Conservation (phyloP, 2,113 vertebrate species). For the Trachemys scripta region DNA sequence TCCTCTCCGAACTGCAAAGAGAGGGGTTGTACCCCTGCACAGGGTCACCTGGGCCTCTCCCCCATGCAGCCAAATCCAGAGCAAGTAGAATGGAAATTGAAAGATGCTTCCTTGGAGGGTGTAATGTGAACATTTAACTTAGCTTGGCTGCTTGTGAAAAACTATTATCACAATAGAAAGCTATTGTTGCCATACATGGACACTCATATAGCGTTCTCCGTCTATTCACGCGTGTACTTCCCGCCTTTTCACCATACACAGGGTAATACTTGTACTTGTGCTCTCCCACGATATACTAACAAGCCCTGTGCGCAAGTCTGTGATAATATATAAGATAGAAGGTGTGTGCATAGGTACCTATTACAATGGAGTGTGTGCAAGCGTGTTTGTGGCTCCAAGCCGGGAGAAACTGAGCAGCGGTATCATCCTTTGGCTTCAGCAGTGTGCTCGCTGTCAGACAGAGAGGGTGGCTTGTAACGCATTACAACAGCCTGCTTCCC, state of each 20-base stretch:
- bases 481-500: conserved; percentile 61
- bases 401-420: conserved; percentile 21
- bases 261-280: conserved; percentile 33
- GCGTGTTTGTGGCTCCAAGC: conserved; percentile 17
- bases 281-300: not conserved
- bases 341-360: not conserved
- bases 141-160: conserved; percentile 16
- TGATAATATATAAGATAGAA: not conserved
- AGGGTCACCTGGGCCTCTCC: conserved; percentile 3
- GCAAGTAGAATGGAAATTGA: not conserved
- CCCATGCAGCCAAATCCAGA: accelerated
- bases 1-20: not conserved
- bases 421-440: conserved; percentile 18
- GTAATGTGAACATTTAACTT: not conserved
- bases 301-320: not conserved
- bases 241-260: not conserved
- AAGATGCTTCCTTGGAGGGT: not conserved
- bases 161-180: conserved; percentile 2
- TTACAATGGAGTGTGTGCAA: not conserved
- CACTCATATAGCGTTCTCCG: not conserved
- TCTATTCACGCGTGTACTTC: not conserved
- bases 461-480: conserved; percentile 52
- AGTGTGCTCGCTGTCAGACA: conserved; percentile 8
- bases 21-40: not conserved
- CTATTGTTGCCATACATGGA: conserved; percentile 9